Conservation (phyloP, 2,113 vertebrate genomes). For the Platysteira castanea region DNA sequence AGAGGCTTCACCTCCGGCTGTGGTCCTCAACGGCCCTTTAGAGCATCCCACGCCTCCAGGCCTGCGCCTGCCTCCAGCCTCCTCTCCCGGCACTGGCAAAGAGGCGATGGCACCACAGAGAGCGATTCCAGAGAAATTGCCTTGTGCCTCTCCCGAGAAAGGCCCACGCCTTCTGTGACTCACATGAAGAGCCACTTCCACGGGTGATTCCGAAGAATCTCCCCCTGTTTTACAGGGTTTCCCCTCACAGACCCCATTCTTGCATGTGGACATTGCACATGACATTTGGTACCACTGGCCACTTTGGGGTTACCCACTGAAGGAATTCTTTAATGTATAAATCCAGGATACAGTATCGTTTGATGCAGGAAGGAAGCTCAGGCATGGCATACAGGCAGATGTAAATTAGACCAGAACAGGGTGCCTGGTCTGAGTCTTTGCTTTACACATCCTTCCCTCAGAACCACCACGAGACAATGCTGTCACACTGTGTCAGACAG, state of each 20-base stretch:
- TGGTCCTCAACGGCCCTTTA: too few relatives aligned
- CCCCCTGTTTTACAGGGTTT: accelerated
- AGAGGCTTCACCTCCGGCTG: not conserved
- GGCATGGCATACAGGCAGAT: not conserved
- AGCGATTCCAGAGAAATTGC: not conserved
- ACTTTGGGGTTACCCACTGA: not conserved
- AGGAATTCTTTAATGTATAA: not conserved
- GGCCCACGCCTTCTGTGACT: accelerated
- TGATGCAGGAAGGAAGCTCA: not conserved
- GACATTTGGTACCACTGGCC: accelerated
- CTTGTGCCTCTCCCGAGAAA: not conserved
- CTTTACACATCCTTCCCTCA: not conserved
- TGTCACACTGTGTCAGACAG: not conserved
- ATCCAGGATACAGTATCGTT: accelerated
- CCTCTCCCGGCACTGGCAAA: accelerated
- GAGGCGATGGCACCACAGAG: too few relatives aligned
- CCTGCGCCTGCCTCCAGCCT: accelerated
- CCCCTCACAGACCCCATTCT: accelerated
- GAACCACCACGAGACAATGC: not conserved
- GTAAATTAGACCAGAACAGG: not conserved
- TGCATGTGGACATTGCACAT: accelerated
- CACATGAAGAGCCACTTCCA: accelerated
- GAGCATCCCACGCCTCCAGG: too few relatives aligned
- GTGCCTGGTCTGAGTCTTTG: not conserved
- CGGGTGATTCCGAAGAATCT: accelerated